phyloP scores from a whole-genome alignment of 1,140 invertebrate species.

The Tribolium madens region DNA sequence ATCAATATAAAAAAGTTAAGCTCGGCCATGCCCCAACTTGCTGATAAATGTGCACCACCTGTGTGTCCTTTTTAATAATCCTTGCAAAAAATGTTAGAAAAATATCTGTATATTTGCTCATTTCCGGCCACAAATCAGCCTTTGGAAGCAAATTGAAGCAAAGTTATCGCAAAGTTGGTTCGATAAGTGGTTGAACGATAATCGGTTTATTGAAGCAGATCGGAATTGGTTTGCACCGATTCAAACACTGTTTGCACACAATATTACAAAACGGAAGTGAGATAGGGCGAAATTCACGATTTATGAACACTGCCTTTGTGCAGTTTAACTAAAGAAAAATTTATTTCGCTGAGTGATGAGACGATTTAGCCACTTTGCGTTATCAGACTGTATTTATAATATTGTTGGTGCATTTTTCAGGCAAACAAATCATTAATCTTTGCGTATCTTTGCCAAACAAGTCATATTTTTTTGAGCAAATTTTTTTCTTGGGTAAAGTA shows the following conservation, averaged over 20 bases:
- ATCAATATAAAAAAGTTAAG: background rate
- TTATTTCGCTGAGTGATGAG: no score
- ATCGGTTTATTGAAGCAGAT: constrained; percentile 25
- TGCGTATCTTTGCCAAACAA: background rate
- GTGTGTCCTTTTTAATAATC: background rate
- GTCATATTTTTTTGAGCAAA: no score
- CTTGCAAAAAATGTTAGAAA: background rate
- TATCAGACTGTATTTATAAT: no score
- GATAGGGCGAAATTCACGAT: background rate
- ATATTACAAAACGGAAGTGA: constrained; percentile 5
- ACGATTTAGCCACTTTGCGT: no score
- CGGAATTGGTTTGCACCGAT: constrained; percentile 17
- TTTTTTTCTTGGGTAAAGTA: no score
- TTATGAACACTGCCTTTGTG: background rate
- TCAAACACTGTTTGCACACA: constrained; percentile 4
- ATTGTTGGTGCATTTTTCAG: no score
- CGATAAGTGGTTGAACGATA: constrained; percentile 33
- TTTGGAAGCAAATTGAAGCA: constrained; percentile 21
- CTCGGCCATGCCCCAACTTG: no score
- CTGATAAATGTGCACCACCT: background rate
- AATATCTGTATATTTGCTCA: background rate
- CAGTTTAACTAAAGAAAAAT: no score
- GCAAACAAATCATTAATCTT: background rate
- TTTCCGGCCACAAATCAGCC: constrained; percentile 19
- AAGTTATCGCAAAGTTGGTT: constrained; percentile 18